Evolutionary conservation across 1,140 invertebrate genomes (phyloP).

Genomic region (Frieseomelitta varia): DNA sequence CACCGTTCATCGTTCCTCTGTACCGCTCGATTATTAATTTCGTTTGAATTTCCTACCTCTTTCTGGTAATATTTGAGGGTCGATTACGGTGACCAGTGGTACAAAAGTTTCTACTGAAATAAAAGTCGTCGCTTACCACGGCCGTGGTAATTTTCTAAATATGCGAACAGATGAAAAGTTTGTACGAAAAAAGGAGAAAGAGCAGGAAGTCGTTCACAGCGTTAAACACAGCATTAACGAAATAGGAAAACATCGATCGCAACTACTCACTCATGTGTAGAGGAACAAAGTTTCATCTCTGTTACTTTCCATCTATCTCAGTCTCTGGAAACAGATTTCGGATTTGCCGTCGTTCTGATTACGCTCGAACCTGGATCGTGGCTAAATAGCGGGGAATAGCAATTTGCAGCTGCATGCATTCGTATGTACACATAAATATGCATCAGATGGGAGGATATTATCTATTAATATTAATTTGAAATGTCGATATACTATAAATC

Average conservation of each 20-base stretch:
- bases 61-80: not conserved
- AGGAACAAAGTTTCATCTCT: not conserved
- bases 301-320: too few species aligned
- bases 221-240: not conserved
- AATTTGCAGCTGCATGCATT: not conserved
- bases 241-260: not conserved
- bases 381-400: slow-evolving; percentile 19
- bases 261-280: not conserved
- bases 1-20: slow-evolving; percentile 4
- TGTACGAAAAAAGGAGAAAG: not conserved
- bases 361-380: slow-evolving; percentile 46
- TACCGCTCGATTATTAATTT: slow-evolving; percentile 49
- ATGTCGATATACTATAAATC: slow-evolving; percentile 64
- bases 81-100: slow-evolving; percentile 12
- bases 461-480: slow-evolving; percentile 63
- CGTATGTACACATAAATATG: not conserved
- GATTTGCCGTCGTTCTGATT: slow-evolving; percentile 34
- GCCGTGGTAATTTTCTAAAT: not conserved
- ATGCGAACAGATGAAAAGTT: slow-evolving; percentile 6
- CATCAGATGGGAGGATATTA: not conserved
- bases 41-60: slow-evolving; percentile 31
- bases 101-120: not conserved
- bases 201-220: not conserved
- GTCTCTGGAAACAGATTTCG: not conserved
- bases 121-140: not conserved